Evolutionary conservation across 2,888 invertebrate species (phyloP).

Genomic region (Pseudococcus longispinus): DNA sequence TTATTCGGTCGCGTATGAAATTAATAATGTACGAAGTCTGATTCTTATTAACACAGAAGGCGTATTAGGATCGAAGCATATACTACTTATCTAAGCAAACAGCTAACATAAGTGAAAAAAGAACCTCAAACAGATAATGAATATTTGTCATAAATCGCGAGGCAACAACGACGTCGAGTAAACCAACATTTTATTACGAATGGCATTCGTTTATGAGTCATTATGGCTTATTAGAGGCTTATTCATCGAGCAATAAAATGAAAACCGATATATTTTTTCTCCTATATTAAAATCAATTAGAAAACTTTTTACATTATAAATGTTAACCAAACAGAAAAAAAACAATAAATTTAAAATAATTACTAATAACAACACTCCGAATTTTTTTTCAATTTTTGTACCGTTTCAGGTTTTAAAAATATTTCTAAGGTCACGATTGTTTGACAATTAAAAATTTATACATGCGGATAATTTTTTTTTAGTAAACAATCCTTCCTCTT

Average conservation of each 20-base stretch:
- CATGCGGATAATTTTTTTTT: neutral
- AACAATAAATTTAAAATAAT: slow-evolving; percentile 42
- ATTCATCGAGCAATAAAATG: neutral
- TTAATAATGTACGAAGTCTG: slow-evolving; percentile 6
- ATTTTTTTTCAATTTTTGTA: slow-evolving; percentile 21
- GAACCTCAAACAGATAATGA: slow-evolving; percentile 29
- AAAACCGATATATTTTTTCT: neutral
- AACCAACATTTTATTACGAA: neutral
- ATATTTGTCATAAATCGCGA: neutral
- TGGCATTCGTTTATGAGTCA: slow-evolving; percentile 8
- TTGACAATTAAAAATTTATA: slow-evolving; percentile 33
- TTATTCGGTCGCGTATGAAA: neutral
- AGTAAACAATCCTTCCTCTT: neutral
- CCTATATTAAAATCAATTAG: slow-evolving; percentile 37
- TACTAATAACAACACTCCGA: slow-evolving; percentile 10
- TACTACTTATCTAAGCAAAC: neutral
- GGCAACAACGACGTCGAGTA: neutral
- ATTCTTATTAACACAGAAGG: slow-evolving; percentile 16
- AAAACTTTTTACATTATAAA: slow-evolving; percentile 46
- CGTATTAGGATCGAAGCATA: neutral
- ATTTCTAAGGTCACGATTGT: slow-evolving; percentile 12
- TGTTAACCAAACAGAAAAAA: slow-evolving; percentile 12
- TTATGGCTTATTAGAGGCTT: neutral
- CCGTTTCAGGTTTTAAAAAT: neutral
- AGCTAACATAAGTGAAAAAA: neutral